Evolutionary conservation across 2,888 invertebrate genomes (phyloP), one percentile per base, ranked within the genome.

Genomic region (Caenorhabditis sinica): DNA sequence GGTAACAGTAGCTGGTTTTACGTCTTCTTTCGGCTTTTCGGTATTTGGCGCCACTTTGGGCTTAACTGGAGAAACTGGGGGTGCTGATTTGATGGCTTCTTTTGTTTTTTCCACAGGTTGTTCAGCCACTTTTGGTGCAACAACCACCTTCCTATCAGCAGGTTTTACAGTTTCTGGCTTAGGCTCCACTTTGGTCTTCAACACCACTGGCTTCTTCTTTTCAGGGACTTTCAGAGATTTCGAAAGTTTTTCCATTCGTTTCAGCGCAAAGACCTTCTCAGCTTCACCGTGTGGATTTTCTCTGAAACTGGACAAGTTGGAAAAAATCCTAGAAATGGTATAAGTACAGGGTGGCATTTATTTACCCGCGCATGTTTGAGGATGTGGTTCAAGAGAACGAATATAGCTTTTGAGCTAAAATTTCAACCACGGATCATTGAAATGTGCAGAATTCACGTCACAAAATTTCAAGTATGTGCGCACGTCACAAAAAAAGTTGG

Each of bases 191-290:
- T 51, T 68, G 3, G 75, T 75, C 33, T 76, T 75, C 60, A 73
- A 20, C 20, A 75, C 69, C n/a, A 56, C 72, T 43, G 65, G 71
- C 28, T 80, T 75, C 73, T 84, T 81, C 73, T 76, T 72, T 25
- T 56, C 76, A 11, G 63, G 20, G 25, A 63, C 33, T 51, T 83
- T 86, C 45, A 83, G 8, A 28, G 72, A 73, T 61, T 83, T 87
- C 45, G 68, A 71, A 8, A 60, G 43, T 17, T 71, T 76, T 43
- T 75, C 86, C 33, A 53, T 13, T 4, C 36, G 30, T 30, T 71
- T 74, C 9, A 68, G 23, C 13, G 75, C 76, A 75, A 81, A 51
- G 0, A 77, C 74, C 8, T 65, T 87, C 51, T 82, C 81, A 5
- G 71, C 58, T 36, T 81, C 60, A 43, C 56, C 71, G 40, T 40